Base-by-base conservation (phyloP, 2,113 vertebrate species). In the Callipepla californica region DNA sequence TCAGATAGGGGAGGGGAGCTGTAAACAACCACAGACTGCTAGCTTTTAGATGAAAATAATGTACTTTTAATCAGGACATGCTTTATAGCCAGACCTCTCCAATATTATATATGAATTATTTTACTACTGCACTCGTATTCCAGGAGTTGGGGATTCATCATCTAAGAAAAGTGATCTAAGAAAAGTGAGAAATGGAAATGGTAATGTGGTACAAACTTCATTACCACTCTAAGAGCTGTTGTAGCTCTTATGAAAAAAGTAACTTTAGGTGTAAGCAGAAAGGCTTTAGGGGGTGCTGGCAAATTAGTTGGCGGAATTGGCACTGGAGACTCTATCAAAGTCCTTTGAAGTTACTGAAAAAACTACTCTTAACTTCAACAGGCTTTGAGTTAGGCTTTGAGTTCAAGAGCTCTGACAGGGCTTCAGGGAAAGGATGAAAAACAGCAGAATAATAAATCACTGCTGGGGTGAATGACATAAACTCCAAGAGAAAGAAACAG, bases 391-490 rank as follows among this genome's bases (percentile, higher is more conserved):
- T 53, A 77, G 62, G 6, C 16, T 68, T 93, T 91, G 50, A 80
- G 34, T 53, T 90, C 48, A 87, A 61, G 28, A 74, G 32, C 19
- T 93, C 93, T 90, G 45, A 77, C 55, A 82, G 8, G 11, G 9
- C 25, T 91, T 12, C 63, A 59, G 50, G 34, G 50, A 87, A 85
- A 76, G n/a, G 42, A 82, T 82, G 87, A 87, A 91, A 82, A 95
- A 93, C 40, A 73, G 7, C 2, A 65, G 53, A 87, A 79, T 66
- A 90, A 87, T 87, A 63, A 57, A 87, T 21, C 12, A 58, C 40
- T 53, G 44, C 7, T 44, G 18, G 17, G 13, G 26, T 85, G 50
- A 81, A 85, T 62, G 55, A 38, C 0, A 0, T 55, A 84, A 36
- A 48, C 2, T 83, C n/a, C 48, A 66, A 57, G 3, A 62, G n/a